A percentile compares a stretch with the other conserved stretches of the same genome.
phyloP scores from a whole-genome alignment of 1,140 invertebrate species.

The Drosophila truncata region DNA sequence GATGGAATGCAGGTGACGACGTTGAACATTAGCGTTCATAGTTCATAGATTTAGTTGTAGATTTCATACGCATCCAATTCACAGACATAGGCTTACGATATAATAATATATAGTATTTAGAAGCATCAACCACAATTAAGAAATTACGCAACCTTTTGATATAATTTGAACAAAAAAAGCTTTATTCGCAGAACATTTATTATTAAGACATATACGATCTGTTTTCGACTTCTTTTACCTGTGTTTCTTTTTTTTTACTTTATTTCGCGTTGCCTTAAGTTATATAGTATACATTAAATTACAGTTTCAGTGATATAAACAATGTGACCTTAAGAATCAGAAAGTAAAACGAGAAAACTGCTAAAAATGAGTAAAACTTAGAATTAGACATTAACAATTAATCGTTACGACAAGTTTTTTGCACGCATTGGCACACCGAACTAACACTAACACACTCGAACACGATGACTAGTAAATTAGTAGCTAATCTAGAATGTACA shows the following conservation, averaged over 20 bases:
- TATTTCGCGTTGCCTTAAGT: conserved; percentile 57
- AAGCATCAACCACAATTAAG: conserved; percentile 27
- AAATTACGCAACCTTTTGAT: conserved; percentile 54
- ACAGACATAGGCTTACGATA: conserved; percentile 51
- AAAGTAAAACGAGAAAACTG: conserved; percentile 48
- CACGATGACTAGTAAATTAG: conserved; percentile 48
- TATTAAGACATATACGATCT: conserved; percentile 48
- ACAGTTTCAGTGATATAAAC: conserved; percentile 78
- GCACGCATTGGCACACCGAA: conserved; percentile 66
- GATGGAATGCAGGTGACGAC: conserved; percentile 36
- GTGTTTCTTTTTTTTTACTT: conserved; percentile 9
- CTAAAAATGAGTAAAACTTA: conserved; percentile 56
- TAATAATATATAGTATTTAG: conserved; percentile 31
- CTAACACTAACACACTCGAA: conserved; percentile 32
- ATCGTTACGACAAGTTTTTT: conserved; percentile 71
- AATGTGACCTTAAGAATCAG: conserved; percentile 76
- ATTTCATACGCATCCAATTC: conserved; percentile 54
- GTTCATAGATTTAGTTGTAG: conserved; percentile 62
- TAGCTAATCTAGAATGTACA: conserved; percentile 65
- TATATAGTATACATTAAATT: conserved; percentile 61
- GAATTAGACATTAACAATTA: conserved; percentile 55
- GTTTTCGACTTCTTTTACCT: conserved; percentile 28
- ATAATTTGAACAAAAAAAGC: conserved; percentile 58
- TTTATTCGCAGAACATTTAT: conserved; percentile 60
- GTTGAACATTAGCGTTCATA: conserved; percentile 48